These are phyloP conservation scores for Antechinus stuartii DNA, from an alignment of 2,113 vertebrate genomes.

Conservation along the genomic window DNA sequence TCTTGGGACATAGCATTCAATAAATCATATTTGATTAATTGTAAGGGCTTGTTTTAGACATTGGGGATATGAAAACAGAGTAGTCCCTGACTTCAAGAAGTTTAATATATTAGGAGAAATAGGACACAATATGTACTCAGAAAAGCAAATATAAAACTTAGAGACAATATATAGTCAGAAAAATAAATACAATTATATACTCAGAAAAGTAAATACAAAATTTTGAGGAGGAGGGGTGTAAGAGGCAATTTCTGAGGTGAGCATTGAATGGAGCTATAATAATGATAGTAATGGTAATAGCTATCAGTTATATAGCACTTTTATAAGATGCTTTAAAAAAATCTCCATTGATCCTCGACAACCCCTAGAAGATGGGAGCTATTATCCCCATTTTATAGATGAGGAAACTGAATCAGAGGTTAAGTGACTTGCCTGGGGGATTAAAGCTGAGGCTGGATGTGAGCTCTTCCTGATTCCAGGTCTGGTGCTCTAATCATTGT, in stretches of 20 bases:
- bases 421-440: background rate
- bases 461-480: background rate
- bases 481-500: background rate
- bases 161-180: background rate
- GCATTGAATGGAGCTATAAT: background rate
- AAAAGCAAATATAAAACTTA: background rate
- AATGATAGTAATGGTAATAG: background rate
- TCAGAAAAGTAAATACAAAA: conserved; percentile 1
- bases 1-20: background rate
- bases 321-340: background rate
- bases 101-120: background rate
- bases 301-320: background rate
- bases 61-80: background rate
- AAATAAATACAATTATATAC: background rate
- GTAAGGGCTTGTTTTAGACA: background rate
- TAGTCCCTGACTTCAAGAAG: background rate
- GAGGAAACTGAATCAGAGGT: background rate
- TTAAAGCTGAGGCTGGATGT: background rate
- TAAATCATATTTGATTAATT: background rate
- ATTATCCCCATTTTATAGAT: background rate
- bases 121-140: background rate
- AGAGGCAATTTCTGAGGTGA: background rate
- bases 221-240: background rate
- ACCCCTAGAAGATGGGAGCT: background rate
- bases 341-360: background rate